Percentiles rank a stretch among this genome's conserved stretches.
Conservation (phyloP, 2,888 invertebrate genomes). For the Andrena hattorfiana region DNA sequence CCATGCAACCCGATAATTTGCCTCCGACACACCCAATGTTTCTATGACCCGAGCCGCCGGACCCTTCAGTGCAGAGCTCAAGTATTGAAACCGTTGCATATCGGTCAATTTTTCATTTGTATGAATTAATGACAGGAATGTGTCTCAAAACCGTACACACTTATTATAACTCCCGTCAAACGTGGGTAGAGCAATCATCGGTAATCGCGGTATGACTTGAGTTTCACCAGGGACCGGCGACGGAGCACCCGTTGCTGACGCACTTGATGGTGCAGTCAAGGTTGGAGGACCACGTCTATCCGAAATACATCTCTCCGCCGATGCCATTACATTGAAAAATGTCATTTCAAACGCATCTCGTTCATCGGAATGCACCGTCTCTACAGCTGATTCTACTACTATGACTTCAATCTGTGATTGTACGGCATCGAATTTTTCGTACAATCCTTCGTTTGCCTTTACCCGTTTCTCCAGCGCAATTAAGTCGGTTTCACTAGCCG, state of each 20-base stretch:
- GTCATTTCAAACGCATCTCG: not conserved
- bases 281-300: not conserved
- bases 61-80: not conserved
- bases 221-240: not conserved
- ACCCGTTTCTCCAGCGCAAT: not conserved
- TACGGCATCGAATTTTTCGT: not conserved
- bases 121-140: not conserved
- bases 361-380: not conserved
- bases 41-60: not conserved
- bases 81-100: not conserved
- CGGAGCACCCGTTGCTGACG: not conserved
- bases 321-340: not conserved
- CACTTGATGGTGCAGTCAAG: not conserved
- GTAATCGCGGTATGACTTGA: not conserved
- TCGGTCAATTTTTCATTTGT: not conserved
- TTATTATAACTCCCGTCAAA: not conserved
- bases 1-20: not conserved
- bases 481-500: too few relatives aligned
- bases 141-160: not conserved
- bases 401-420: not conserved
- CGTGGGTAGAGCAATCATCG: not conserved
- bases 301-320: not conserved
- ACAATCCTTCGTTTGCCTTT: not conserved
- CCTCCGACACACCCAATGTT: conserved; percentile 5
- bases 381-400: too few relatives aligned